phyloP scores from a whole-genome alignment of 2,888 invertebrate species.

The Dryobota labecula region DNA sequence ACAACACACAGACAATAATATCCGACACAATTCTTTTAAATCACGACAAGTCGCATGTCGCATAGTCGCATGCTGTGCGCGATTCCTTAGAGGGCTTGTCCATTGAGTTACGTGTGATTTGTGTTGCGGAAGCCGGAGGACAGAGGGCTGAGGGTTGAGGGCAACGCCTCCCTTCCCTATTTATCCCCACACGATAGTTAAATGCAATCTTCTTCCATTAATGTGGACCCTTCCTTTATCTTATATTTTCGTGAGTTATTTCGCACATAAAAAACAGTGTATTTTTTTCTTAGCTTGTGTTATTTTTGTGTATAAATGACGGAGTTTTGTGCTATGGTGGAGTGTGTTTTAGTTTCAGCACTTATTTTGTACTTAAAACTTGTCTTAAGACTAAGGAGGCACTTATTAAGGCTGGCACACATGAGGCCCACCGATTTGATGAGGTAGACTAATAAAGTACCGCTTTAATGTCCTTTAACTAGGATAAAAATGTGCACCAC shows the following conservation, averaged over 20 bases:
- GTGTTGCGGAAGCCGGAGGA: constrained; percentile 55
- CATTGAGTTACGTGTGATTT: constrained; percentile 63
- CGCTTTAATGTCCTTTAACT: neutral
- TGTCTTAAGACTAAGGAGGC: neutral
- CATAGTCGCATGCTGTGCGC: constrained; percentile 45
- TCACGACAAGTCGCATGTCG: constrained; percentile 32
- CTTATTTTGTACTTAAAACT: constrained; percentile 29
- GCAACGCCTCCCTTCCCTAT: constrained; percentile 52
- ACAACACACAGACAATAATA: constrained; percentile 26
- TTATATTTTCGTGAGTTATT: constrained; percentile 59
- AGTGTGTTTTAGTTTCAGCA: constrained; percentile 21
- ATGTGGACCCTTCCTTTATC: constrained; percentile 57
- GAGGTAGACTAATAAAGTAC: neutral
- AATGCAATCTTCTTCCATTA: constrained; percentile 60
- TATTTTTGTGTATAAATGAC: constrained; percentile 23
- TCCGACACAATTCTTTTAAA: constrained; percentile 26
- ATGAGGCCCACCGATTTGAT: constrained; percentile 7
- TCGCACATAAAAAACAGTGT: constrained; percentile 40
- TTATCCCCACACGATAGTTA: constrained; percentile 62
- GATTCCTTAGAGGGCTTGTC: constrained; percentile 47
- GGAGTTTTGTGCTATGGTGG: neutral
- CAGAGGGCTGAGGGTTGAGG: constrained; percentile 42
- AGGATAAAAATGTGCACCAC: neutral
- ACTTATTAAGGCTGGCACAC: constrained; percentile 14
- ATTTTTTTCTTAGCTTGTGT: constrained; percentile 16